A percentile compares a stretch with the other conserved stretches of the same genome.
These are phyloP conservation scores for Rhorus exstirpatorius DNA, from an alignment of 2,888 invertebrate genomes.

Conservation along the genomic window DNA sequence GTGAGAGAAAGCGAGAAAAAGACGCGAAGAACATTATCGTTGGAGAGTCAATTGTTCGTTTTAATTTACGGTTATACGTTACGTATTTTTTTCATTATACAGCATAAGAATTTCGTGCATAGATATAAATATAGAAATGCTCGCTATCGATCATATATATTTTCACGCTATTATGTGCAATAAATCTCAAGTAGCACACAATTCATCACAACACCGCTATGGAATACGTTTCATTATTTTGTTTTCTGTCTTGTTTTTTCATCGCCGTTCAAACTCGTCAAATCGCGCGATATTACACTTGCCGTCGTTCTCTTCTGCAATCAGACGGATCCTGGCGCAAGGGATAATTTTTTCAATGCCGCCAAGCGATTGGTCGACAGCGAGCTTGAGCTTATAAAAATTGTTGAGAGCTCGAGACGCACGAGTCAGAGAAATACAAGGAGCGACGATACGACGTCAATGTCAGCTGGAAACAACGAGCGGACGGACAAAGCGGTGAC, in stretches of 20 bases:
- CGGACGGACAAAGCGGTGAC: constrained; percentile 75
- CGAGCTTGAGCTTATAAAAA: constrained; percentile 81
- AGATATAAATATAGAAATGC: background rate
- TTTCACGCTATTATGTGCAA: too few species aligned
- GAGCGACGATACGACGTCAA: constrained; percentile 72
- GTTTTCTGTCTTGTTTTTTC: background rate
- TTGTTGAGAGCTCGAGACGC: constrained; percentile 77
- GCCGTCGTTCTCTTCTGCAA: constrained; percentile 55
- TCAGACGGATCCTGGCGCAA: constrained; percentile 77
- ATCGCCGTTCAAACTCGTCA: background rate
- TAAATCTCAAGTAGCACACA: too few species aligned
- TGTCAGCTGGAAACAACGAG: constrained; percentile 73
- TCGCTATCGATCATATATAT: background rate
- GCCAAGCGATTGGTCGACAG: constrained; percentile 82
- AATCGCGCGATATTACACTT: background rate
- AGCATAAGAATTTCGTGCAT: constrained; percentile 1
- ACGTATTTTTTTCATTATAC: background rate
- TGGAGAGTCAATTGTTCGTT: background rate
- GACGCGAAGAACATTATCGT: background rate
- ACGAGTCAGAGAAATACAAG: constrained; percentile 50
- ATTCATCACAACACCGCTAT: too few species aligned
- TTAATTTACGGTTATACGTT: background rate
- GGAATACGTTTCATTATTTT: too few species aligned
- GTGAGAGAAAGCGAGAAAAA: constrained; percentile 42
- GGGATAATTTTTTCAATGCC: constrained; percentile 79